A percentile compares a stretch with the other conserved stretches of the same genome.
These are phyloP conservation scores for Acrocephalus kingi DNA, from an alignment of 2,113 vertebrate genomes.

Conservation along the genomic window DNA sequence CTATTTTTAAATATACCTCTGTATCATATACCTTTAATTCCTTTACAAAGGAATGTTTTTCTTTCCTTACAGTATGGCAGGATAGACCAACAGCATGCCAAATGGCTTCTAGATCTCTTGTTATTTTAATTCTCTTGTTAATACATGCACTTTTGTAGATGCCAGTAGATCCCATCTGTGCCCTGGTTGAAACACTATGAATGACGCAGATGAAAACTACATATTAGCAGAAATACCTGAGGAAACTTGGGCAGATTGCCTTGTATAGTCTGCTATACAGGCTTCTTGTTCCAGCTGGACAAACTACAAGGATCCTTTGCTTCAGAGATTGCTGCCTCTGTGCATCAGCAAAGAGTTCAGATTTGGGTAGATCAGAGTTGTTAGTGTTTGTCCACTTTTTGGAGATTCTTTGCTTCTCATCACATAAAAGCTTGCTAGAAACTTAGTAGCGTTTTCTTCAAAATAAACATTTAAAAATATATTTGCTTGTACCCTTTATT, in stretches of 20 bases:
- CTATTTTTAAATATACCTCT: neutral
- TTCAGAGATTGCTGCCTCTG: neutral
- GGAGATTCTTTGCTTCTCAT: neutral
- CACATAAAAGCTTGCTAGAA: neutral
- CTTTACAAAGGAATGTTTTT: neutral
- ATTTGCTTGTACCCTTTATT: neutral
- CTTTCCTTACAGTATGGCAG: neutral
- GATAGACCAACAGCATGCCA: neutral
- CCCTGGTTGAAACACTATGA: neutral
- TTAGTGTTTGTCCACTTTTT: neutral
- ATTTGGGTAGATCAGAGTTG: neutral
- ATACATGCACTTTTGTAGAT: neutral
- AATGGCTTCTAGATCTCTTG: conserved; percentile 6
- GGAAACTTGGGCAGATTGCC: neutral
- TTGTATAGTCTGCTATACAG: neutral
- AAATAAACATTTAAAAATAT: neutral
- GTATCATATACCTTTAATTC: neutral
- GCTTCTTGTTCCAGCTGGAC: neutral
- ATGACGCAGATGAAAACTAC: neutral
- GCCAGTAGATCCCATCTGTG: conserved; percentile 7
- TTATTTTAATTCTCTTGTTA: conserved; percentile 45
- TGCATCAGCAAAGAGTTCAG: neutral
- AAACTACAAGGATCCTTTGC: neutral
- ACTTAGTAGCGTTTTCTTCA: neutral
- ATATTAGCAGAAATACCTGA: neutral